Evolutionary conservation across 53 echinoderm and acorn worm genomes (phyloP).

Genomic region (Stichopus horrens): DNA sequence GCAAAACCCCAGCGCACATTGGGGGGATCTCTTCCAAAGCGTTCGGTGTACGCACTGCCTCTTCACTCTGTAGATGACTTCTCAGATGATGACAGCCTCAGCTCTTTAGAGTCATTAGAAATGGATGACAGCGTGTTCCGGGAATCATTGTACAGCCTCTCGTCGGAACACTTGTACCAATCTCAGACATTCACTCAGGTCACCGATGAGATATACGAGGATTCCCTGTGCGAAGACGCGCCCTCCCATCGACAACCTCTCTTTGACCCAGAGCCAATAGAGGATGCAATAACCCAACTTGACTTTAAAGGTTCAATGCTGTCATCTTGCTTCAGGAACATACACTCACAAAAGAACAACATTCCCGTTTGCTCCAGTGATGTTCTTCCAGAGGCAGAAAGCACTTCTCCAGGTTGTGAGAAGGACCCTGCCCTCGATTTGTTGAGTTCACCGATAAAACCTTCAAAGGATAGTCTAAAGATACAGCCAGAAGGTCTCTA

Average conservation of each 20-base stretch:
- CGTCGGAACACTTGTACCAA: constrained; percentile 40
- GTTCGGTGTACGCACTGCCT: constrained; percentile 59
- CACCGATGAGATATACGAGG: constrained; percentile 37
- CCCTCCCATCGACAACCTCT: neutral
- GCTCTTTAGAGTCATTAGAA: constrained; percentile 11
- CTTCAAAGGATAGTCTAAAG: neutral
- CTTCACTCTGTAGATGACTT: constrained; percentile 37
- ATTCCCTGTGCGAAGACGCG: constrained; percentile 27
- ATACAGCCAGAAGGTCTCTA: neutral
- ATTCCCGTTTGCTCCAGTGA: neutral
- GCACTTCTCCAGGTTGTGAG: neutral
- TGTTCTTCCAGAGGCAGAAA: neutral
- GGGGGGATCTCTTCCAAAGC: constrained; percentile 48
- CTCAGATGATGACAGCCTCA: constrained; percentile 3
- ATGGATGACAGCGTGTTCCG: constrained; percentile 49
- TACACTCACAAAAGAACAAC: neutral
- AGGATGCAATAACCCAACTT: neutral
- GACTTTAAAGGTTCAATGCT: neutral
- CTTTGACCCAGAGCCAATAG: neutral
- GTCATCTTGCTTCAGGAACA: neutral
- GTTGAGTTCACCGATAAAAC: neutral
- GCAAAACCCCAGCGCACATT: neutral
- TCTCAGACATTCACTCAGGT: constrained; percentile 39
- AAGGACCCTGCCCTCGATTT: neutral
- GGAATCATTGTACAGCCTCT: constrained; percentile 44